Conservation (phyloP, 2,113 vertebrate genomes). For the Amblyopsis rosae region DNA sequence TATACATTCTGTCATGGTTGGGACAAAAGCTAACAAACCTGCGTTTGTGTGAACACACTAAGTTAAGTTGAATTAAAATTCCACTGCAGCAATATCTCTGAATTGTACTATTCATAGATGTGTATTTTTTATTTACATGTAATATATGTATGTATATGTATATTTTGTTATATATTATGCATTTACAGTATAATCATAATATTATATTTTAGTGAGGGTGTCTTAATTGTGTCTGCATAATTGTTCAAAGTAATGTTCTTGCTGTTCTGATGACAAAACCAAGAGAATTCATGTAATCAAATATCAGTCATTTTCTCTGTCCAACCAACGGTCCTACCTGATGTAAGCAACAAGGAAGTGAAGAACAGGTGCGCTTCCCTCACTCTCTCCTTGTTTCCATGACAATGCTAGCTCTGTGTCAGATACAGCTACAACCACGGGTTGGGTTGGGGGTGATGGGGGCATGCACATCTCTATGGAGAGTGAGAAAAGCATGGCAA, state of each 20-base stretch:
- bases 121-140: too few relatives aligned
- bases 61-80: too few relatives aligned
- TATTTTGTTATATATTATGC: not conserved
- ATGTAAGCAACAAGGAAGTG: slow-evolving; percentile 90
- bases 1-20: too few relatives aligned
- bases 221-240: too few relatives aligned
- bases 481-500: slow-evolving; percentile 23
- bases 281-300: too few relatives aligned
- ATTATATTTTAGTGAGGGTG: not conserved
- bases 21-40: too few relatives aligned
- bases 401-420: slow-evolving; percentile 92
- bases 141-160: not conserved
- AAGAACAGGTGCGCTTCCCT: slow-evolving; percentile 83
- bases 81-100: too few relatives aligned
- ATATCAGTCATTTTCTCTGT: not conserved
- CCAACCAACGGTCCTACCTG: slow-evolving; percentile 71
- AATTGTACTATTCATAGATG: too few relatives aligned
- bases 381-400: slow-evolving; percentile 84
- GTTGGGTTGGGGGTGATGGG: slow-evolving; percentile 82
- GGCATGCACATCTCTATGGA: slow-evolving; percentile 85
- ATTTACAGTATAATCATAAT: not conserved
- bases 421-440: slow-evolving; percentile 83
- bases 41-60: too few relatives aligned
- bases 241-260: too few relatives aligned
- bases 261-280: too few relatives aligned